Evolutionary conservation across 1,140 invertebrate genomes (phyloP), one percentile per base, ranked within the genome.

Genomic region (Neodiprion lecontei): DNA sequence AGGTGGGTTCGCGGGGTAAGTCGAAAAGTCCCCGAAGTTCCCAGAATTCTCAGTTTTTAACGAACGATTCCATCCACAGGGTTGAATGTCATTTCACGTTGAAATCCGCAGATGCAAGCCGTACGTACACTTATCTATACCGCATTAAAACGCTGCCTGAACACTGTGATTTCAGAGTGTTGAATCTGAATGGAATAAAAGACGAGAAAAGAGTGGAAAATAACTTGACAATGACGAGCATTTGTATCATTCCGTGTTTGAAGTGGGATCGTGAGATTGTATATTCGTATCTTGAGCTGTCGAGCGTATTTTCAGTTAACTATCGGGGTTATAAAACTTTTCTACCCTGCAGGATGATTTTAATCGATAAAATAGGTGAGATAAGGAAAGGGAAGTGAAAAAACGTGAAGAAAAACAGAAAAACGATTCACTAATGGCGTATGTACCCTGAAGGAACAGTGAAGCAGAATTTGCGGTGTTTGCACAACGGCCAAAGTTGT

Each of bases 391-490:
- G 9, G 11, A 8, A 9, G 53, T 5, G 28, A 40, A 40, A 40
- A 40, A 40, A 40, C 2, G 28, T 40, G 28, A 61, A 61, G 53
- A 17, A 17, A 61, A 61, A 61, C 53, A 17, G n/a, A 61, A 7
- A 61, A 61, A 61, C 11, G 53, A 61, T 61, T 61, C 53, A 4
- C 11, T 12, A 61, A 61, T 40, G 28, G 28, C 0, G 28, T 40
- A 40, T 61, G 53, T 14, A 14, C 0, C 53, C n/a, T 12, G 11
- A 61, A 14, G 53, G n/a, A 61, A 61, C 53, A 11, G 11, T 2
- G n/a, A n/a, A 61, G 53, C 53, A 61, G 53, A 61, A 61, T 61
- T 61, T 61, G 53, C 53, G 53, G 53, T 61, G 53, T 61, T 61
- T 61, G n/a, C 53, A 14, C 4, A 61, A 61, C 53, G 53, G 53